A percentile compares a stretch with the other conserved stretches of the same genome.
These are phyloP conservation scores for Gastracanthus pulcherrimus DNA, from an alignment of 2,888 invertebrate genomes.

Conservation along the genomic window DNA sequence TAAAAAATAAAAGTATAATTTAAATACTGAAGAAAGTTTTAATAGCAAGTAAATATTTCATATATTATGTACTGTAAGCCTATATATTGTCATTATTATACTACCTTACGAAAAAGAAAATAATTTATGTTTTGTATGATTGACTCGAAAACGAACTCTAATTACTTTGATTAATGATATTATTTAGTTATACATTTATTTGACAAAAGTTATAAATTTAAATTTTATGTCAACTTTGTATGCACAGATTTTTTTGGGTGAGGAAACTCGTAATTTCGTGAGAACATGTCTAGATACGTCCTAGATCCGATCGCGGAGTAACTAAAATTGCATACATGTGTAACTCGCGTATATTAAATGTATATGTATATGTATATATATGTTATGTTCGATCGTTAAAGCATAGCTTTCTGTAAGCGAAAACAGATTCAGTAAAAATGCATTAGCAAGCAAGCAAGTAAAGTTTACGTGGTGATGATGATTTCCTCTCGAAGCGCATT, in stretches of 20 bases:
- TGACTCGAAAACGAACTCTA: conserved; percentile 4
- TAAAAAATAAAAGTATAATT: conserved; percentile 16
- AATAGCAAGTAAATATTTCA: conserved; percentile 28
- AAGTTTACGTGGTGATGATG: conserved; percentile 13
- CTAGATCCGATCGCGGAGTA: conserved; percentile 64
- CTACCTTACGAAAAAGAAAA: conserved; percentile 15
- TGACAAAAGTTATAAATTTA: conserved; percentile 7
- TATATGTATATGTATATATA: conserved; percentile 67
- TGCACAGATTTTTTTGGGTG: conserved; percentile 12
- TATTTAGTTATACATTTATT: conserved; percentile 22
- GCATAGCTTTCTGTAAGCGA: conserved; percentile 65
- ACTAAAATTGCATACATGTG: conserved; percentile 65
- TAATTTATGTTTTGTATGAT: conserved; percentile 1
- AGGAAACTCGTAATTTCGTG: conserved; percentile 54
- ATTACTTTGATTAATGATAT: conserved; percentile 28
- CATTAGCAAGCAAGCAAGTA: conserved; percentile 29
- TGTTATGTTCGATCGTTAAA: conserved; percentile 67
- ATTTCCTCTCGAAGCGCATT: conserved; percentile 40
- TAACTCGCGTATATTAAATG: conserved; percentile 65
- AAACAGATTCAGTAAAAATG: conserved; percentile 44
- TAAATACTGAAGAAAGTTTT: conserved; percentile 24
- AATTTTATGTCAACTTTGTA: conserved; percentile 7
- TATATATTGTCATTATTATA: conserved; percentile 1
- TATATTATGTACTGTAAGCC: conserved; percentile 24
- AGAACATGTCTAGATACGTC: conserved; percentile 57